A percentile compares a stretch with the other conserved stretches of the same genome.
These are phyloP conservation scores for Diabrotica undecimpunctata DNA, from an alignment of 1,140 invertebrate genomes.

Conservation along the genomic window DNA sequence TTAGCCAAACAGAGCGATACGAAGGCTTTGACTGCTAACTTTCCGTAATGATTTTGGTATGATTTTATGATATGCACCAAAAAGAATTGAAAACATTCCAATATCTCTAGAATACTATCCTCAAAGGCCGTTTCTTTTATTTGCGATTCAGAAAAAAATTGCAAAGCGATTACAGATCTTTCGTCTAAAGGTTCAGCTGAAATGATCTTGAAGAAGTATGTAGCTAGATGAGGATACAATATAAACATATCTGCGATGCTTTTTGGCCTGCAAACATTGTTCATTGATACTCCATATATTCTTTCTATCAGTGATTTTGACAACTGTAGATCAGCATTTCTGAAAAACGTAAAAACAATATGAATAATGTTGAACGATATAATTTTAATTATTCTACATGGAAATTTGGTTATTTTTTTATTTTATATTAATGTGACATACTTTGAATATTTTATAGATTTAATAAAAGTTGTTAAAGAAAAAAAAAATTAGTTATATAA, in stretches of 20 bases:
- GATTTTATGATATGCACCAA: slow-evolving; percentile 28
- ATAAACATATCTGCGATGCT: slow-evolving; percentile 28
- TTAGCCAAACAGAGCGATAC: slow-evolving; percentile 22
- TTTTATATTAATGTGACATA: too few relatives aligned
- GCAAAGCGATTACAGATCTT: slow-evolving; percentile 25
- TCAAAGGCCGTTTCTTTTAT: slow-evolving; percentile 16
- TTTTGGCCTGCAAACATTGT: slow-evolving; percentile 25
- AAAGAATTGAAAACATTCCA: slow-evolving; percentile 22
- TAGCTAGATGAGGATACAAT: slow-evolving; percentile 24
- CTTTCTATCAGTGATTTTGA: slow-evolving; percentile 31
- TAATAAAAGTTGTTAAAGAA: too few relatives aligned
- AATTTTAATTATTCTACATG: too few relatives aligned
- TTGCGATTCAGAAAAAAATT: slow-evolving; percentile 34
- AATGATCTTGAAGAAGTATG: slow-evolving; percentile 25
- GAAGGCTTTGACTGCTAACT: slow-evolving; percentile 27
- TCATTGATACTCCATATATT: slow-evolving; percentile 27
- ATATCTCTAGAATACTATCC: background rate
- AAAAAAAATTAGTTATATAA: too few relatives aligned
- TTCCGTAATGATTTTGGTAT: slow-evolving; percentile 28
- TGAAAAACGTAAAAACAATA: slow-evolving; percentile 13
- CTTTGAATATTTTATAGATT: too few relatives aligned
- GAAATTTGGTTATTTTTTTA: too few relatives aligned
- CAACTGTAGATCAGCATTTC: slow-evolving; percentile 33
- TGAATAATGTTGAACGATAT: background rate
- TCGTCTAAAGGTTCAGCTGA: slow-evolving; percentile 17